A percentile compares a stretch with the other conserved stretches of the same genome.
phyloP scores from a whole-genome alignment of 2,797 vertebrate species.

The Enteromius trimaculatus region DNA sequence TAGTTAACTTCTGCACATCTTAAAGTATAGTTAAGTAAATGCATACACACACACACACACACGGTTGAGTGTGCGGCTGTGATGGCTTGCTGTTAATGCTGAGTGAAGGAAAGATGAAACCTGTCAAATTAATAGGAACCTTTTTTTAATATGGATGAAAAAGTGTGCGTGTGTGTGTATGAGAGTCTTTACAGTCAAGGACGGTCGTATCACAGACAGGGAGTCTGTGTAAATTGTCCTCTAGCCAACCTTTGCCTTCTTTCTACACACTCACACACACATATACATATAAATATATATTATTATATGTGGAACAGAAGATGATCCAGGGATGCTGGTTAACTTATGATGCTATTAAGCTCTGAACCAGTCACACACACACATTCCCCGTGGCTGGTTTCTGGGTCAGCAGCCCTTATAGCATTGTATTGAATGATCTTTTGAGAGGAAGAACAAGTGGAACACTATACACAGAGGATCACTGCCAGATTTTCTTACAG shows the following conservation, averaged over 20 bases:
- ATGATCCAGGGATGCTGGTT: conserved; percentile 17
- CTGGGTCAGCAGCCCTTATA: conserved; percentile 44
- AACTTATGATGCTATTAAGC: conserved; percentile 1
- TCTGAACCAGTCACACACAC: background rate
- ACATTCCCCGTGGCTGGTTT: conserved; percentile 5
- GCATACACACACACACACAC: accelerated
- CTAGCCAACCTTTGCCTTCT: conserved; percentile 22
- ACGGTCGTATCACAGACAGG: conserved; percentile 32
- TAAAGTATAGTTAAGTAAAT: background rate
- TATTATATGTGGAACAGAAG: background rate
- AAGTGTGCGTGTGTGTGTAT: background rate
- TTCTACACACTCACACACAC: background rate
- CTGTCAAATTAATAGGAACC: conserved; percentile 24
- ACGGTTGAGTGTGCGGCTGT: background rate
- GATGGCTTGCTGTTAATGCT: conserved; percentile 26
- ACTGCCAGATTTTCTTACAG: conserved; percentile 28
- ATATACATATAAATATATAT: background rate
- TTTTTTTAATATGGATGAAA: conserved; percentile 38
- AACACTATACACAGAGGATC: conserved; percentile 32
- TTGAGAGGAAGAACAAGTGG: conserved; percentile 32
- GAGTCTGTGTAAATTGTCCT: conserved; percentile 20
- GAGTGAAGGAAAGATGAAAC: conserved; percentile 20
- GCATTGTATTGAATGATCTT: conserved; percentile 38
- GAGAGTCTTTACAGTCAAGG: conserved; percentile 12
- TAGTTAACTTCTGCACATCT: background rate